These are phyloP conservation scores for Mus spicilegus DNA, from an alignment of 2,113 vertebrate species.

Conservation along the genomic window DNA sequence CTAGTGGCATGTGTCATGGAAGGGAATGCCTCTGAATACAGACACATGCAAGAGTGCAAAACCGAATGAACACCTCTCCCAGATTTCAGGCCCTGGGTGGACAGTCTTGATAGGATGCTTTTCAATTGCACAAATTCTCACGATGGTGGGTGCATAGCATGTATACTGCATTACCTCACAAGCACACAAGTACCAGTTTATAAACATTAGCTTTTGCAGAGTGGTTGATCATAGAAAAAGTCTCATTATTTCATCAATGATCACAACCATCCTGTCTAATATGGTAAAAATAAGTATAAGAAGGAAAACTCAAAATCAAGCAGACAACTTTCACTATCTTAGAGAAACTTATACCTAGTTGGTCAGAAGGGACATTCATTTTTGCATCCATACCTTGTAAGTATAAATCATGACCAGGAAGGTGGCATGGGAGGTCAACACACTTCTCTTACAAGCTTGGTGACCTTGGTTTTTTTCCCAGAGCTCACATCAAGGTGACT, in stretches of 20 bases:
- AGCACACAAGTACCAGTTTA: not conserved
- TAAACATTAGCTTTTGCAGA: not conserved
- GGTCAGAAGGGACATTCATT: not conserved
- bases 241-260: not conserved
- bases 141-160: not conserved
- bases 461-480: not conserved
- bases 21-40: not conserved
- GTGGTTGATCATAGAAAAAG: not conserved
- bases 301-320: not conserved
- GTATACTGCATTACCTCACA: not conserved
- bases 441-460: not conserved
- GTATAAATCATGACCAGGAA: no score
- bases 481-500: not conserved
- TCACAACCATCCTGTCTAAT: not conserved
- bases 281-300: not conserved
- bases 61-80: rapidly evolving
- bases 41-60: no score
- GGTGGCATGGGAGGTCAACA: not conserved
- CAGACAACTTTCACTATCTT: not conserved
- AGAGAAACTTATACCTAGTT: not conserved
- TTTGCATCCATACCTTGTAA: not conserved
- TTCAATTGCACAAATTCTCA: not conserved
- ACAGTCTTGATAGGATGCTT: not conserved
- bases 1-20: slow-evolving; percentile 77
- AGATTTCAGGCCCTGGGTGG: not conserved